Evolutionary conservation across 1,140 invertebrate species (phyloP).

Genomic region (Diorhabda sublineata): DNA sequence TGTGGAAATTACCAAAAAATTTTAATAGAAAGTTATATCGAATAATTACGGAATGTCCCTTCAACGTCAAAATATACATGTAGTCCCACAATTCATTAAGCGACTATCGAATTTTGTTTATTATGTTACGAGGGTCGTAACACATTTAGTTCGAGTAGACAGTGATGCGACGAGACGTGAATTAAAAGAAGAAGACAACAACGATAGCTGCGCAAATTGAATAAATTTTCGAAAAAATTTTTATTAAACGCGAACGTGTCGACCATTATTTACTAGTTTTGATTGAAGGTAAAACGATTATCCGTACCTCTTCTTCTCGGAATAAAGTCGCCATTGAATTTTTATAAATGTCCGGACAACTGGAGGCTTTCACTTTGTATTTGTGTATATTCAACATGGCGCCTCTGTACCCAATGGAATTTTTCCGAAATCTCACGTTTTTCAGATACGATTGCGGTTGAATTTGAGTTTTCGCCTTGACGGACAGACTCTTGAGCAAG

Average conservation of each 20-base stretch:
- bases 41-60: too few relatives aligned
- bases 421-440: conserved; percentile 69
- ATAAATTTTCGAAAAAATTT: neutral
- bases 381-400: conserved; percentile 71
- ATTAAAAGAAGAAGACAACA: too few relatives aligned
- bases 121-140: too few relatives aligned
- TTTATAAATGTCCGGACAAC: conserved; percentile 83
- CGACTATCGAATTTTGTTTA: too few relatives aligned
- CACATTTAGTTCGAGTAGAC: too few relatives aligned
- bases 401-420: conserved; percentile 78
- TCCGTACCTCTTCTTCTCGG: conserved; percentile 63
- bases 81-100: too few relatives aligned
- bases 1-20: too few relatives aligned
- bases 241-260: neutral
- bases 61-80: too few relatives aligned
- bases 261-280: neutral
- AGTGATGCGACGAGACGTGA: too few relatives aligned
- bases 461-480: conserved; percentile 22
- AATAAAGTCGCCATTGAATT: conserved; percentile 85
- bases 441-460: conserved; percentile 65
- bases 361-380: conserved; percentile 78
- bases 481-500: conserved; percentile 22
- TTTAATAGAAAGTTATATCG: too few relatives aligned
- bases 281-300: neutral
- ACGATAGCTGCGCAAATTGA: neutral